These are phyloP conservation scores for Eremobia ochroleuca DNA, from an alignment of 2,888 invertebrate genomes.

Conservation along the genomic window DNA sequence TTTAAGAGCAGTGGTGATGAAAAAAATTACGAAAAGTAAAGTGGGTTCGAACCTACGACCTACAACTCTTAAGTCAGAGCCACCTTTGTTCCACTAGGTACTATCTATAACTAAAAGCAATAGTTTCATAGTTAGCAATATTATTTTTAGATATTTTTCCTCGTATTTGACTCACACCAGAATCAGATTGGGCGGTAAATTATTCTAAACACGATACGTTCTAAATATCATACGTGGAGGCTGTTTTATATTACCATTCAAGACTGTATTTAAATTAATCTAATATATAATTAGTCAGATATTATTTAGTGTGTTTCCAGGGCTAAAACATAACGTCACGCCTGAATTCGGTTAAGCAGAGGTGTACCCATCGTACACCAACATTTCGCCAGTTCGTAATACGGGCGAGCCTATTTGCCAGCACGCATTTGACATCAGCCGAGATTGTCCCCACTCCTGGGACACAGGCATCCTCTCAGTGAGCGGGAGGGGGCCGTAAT, in stretches of 20 bases:
- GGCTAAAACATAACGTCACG: background rate
- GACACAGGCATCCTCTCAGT: too few species aligned
- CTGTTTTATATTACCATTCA: constrained; percentile 35
- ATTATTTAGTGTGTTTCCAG: constrained; percentile 8
- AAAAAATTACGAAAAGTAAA: too few species aligned
- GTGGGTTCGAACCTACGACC: too few species aligned
- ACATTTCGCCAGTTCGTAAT: background rate
- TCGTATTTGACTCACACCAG: background rate
- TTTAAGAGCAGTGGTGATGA: too few species aligned
- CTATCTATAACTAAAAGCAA: background rate
- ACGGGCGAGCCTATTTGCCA: background rate
- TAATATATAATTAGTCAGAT: background rate
- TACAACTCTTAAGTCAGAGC: too few species aligned
- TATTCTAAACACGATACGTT: constrained; percentile 47
- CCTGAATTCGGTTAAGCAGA: background rate
- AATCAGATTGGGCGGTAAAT: background rate
- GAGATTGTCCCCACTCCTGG: too few species aligned
- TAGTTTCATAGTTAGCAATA: background rate
- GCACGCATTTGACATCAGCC: background rate
- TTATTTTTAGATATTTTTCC: background rate
- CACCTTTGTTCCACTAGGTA: too few species aligned
- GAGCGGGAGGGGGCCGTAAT: too few species aligned
- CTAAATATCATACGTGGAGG: constrained; percentile 2
- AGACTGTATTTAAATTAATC: constrained; percentile 12
- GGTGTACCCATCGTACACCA: background rate